These are phyloP conservation scores for Schizopygopsis pylzovi DNA, from an alignment of 2,797 vertebrate genomes.

Conservation along the genomic window DNA sequence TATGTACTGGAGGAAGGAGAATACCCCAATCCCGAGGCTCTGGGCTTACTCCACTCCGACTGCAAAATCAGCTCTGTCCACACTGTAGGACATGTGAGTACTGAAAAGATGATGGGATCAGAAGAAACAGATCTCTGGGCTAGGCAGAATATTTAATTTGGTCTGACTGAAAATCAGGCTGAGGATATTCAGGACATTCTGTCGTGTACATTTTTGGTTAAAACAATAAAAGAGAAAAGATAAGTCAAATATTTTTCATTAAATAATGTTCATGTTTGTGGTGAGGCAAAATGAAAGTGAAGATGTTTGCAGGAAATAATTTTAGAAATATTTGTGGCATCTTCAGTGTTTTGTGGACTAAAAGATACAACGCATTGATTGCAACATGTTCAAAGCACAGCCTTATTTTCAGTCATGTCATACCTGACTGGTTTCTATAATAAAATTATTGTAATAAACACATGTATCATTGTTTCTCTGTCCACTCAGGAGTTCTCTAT, in stretches of 20 bases:
- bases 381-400: not conserved
- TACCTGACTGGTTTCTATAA: not conserved
- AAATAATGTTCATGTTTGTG: not conserved
- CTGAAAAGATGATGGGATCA: not conserved
- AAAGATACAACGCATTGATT: not conserved
- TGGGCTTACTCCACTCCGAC: slow-evolving; percentile 83
- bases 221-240: not conserved
- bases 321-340: not conserved
- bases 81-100: slow-evolving; percentile 86
- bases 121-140: not conserved
- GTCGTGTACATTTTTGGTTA: not conserved
- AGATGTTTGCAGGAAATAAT: not conserved
- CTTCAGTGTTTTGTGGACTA: not conserved
- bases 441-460: not conserved
- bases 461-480: not conserved
- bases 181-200: not conserved
- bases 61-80: slow-evolving; percentile 82
- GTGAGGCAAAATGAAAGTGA: not conserved
- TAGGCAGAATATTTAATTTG: not conserved
- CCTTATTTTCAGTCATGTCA: not conserved
- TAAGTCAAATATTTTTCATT: not conserved
- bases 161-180: not conserved
- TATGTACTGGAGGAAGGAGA: slow-evolving; percentile 93
- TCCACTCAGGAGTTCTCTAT: slow-evolving; percentile 87
- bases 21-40: slow-evolving; percentile 82